phyloP scores from a whole-genome alignment of 1,140 invertebrate species.

The Drosophila miranda region DNA sequence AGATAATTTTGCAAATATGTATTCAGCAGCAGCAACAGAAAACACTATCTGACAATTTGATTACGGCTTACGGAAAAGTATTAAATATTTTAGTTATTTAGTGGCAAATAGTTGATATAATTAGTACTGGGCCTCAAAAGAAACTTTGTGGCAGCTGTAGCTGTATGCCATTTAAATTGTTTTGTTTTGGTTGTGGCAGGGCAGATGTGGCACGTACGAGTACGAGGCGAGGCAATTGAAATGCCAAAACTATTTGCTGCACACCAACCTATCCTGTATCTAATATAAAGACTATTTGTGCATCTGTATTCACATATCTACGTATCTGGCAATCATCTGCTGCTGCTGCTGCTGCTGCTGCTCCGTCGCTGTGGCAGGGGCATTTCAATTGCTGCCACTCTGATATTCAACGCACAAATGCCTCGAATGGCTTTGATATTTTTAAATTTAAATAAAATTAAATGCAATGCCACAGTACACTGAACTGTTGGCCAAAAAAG shows the following conservation, averaged over 20 bases:
- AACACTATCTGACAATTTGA: no score
- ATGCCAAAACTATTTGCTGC: constrained; percentile 61
- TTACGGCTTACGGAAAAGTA: no score
- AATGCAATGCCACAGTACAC: constrained; percentile 35
- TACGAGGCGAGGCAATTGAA: constrained; percentile 39
- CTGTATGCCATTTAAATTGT: no score
- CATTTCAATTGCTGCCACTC: constrained; percentile 58
- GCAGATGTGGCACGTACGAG: constrained; percentile 57
- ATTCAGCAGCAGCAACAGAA: no score
- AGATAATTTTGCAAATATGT: no score
- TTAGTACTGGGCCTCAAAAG: no score
- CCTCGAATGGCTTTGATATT: constrained; percentile 65
- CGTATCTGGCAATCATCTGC: constrained; percentile 47
- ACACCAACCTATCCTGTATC: background rate
- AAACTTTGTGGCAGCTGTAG: no score
- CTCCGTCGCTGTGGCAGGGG: constrained; percentile 9
- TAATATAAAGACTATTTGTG: background rate
- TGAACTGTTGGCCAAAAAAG: constrained; percentile 27
- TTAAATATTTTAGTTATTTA: no score
- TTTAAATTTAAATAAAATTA: constrained; percentile 24
- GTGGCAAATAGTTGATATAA: no score
- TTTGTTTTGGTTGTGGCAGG: constrained; percentile 1
- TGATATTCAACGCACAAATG: constrained; percentile 67
- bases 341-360: no score
- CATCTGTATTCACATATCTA: background rate